These are phyloP conservation scores for Brachionichthys hirsutus DNA, from an alignment of 2,113 vertebrate genomes.

Conservation along the genomic window DNA sequence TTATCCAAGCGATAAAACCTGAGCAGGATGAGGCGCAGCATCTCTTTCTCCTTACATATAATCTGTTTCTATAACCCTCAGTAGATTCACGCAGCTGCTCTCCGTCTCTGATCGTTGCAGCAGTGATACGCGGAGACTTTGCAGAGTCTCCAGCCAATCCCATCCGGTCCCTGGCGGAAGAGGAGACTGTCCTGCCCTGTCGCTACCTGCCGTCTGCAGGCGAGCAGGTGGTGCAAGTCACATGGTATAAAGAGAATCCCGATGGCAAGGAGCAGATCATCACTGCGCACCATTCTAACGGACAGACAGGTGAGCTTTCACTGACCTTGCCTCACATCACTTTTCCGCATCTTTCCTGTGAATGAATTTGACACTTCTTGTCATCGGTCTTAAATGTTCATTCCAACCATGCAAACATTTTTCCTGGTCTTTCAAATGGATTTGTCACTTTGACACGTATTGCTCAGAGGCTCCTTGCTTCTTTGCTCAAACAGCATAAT, in stretches of 20 bases:
- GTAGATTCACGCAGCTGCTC: background rate
- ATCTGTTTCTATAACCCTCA: too few relatives aligned
- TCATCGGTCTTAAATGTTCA: background rate
- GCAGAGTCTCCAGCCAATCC: slow-evolving; percentile 16
- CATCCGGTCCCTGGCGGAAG: slow-evolving; percentile 59
- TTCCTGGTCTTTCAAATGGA: background rate
- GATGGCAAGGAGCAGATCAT: slow-evolving; percentile 70
- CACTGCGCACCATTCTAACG: slow-evolving; percentile 44
- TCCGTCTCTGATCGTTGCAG: slow-evolving; percentile 17
- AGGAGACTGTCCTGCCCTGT: slow-evolving; percentile 67
- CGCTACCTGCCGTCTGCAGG: slow-evolving; percentile 11
- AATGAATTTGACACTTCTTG: too few relatives aligned
- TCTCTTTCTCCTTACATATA: too few relatives aligned
- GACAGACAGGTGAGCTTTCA: slow-evolving; percentile 65
- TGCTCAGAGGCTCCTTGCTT: slow-evolving; percentile 6
- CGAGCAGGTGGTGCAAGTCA: slow-evolving; percentile 61
- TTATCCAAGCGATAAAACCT: too few relatives aligned
- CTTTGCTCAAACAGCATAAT: background rate
- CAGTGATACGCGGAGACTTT: slow-evolving; percentile 45
- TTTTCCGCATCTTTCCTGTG: background rate
- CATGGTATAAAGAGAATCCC: slow-evolving; percentile 54
- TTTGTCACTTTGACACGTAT: slow-evolving; percentile 5
- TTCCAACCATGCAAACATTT: background rate
- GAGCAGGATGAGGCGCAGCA: too few relatives aligned
- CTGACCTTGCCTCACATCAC: background rate